Evolutionary conservation across 1,140 invertebrate species (phyloP).

Genomic region (Orius insidiosus): DNA sequence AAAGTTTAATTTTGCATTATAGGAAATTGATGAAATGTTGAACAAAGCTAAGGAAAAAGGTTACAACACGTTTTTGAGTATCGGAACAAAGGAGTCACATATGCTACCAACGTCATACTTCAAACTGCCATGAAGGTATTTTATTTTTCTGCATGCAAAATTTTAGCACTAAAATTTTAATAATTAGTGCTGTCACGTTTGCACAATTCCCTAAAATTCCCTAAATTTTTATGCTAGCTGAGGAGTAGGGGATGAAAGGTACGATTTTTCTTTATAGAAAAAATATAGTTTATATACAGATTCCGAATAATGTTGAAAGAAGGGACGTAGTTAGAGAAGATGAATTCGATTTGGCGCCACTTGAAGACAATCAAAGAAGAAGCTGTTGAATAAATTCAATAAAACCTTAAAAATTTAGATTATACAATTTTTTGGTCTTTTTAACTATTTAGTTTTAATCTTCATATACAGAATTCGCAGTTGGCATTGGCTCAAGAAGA

Average conservation of each 20-base stretch:
- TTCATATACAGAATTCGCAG: too few species aligned
- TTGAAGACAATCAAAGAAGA: neutral
- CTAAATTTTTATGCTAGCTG: neutral
- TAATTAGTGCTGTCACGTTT: too few species aligned
- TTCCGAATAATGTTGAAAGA: too few species aligned
- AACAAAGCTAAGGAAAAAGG: slow-evolving; percentile 64
- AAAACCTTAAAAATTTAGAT: too few species aligned
- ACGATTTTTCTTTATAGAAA: slow-evolving; percentile 5
- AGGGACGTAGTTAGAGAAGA: neutral
- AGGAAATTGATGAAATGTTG: slow-evolving; percentile 87
- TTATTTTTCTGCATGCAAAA: slow-evolving; percentile 16
- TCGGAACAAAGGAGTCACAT: slow-evolving; percentile 79
- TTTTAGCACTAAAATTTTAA: too few species aligned
- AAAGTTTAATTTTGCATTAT: slow-evolving; percentile 17
- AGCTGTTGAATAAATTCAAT: slow-evolving; percentile 1
- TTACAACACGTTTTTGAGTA: slow-evolving; percentile 70
- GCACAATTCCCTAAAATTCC: neutral
- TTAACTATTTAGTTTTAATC: too few species aligned
- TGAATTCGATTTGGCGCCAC: neutral
- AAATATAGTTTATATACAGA: slow-evolving; percentile 1
- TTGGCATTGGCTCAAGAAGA: too few species aligned
- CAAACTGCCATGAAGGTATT: slow-evolving; percentile 87
- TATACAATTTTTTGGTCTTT: too few species aligned
- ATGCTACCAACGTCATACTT: slow-evolving; percentile 78
- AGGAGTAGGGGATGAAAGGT: neutral